phyloP scores from a whole-genome alignment of 2,888 invertebrate genomes.

The Microctonus aethiopoides region DNA sequence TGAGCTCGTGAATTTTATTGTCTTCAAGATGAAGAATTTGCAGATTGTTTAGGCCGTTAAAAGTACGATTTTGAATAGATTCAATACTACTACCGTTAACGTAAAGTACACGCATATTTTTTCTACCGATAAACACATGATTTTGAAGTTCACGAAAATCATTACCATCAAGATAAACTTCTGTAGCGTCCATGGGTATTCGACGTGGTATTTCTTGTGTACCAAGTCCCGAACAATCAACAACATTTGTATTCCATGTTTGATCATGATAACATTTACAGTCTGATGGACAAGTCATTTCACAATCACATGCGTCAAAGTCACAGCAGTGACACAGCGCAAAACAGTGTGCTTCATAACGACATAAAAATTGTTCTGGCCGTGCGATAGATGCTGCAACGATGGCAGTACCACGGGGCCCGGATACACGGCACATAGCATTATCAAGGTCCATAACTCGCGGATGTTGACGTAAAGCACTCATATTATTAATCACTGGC shows the following conservation, averaged over 20 bases:
- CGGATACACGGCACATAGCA: conserved; percentile 88
- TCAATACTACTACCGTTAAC: conserved; percentile 88
- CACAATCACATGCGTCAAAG: conserved; percentile 95
- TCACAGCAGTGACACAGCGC: conserved; percentile 96
- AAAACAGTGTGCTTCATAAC: conserved; percentile 93
- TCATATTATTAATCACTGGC: conserved; percentile 88
- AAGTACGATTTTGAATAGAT: conserved; percentile 89
- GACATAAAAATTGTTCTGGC: conserved; percentile 89
- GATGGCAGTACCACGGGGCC: conserved; percentile 83
- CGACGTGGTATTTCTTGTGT: conserved; percentile 83
- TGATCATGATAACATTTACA: conserved; percentile 96
- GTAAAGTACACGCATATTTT: conserved; percentile 87
- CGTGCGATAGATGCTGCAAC: conserved; percentile 81
- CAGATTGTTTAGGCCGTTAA: conserved; percentile 83
- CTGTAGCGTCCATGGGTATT: conserved; percentile 94
- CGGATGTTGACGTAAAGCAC: conserved; percentile 84
- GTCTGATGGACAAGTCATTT: conserved; percentile 94
- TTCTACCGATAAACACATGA: conserved; percentile 90
- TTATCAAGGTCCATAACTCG: conserved; percentile 89
- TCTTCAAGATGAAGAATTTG: conserved; percentile 86
- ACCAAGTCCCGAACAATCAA: conserved; percentile 87
- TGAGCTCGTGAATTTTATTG: conserved; percentile 82
- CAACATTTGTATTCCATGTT: conserved; percentile 92
- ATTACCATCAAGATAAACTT: conserved; percentile 92
- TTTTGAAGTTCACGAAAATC: conserved; percentile 85